Conservation (phyloP, 2,797 vertebrate genomes). For the Parambassis ranga region DNA sequence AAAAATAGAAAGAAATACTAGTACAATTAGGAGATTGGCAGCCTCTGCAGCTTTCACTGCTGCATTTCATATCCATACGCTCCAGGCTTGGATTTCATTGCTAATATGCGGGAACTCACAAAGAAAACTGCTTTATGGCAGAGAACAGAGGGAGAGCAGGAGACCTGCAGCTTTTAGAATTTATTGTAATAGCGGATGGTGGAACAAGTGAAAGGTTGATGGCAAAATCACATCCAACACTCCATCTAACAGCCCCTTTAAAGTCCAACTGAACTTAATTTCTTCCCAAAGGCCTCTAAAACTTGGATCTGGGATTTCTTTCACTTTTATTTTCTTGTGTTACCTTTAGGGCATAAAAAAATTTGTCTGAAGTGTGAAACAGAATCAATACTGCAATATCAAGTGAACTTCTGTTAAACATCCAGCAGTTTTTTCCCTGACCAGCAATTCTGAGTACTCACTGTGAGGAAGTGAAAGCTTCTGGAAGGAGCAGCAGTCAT, state of each 20-base stretch:
- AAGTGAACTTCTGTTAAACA: constrained; percentile 67
- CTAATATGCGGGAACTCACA: constrained; percentile 42
- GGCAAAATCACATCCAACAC: constrained; percentile 60
- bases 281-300: constrained; percentile 63
- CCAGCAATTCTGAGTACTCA: constrained; percentile 24
- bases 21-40: constrained; percentile 37
- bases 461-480: constrained; percentile 5
- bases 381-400: constrained; percentile 71
- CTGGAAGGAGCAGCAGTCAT: constrained; percentile 6
- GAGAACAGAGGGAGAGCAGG: constrained; percentile 33
- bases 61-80: constrained; percentile 21
- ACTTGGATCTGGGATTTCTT: constrained; percentile 57
- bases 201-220: constrained; percentile 68
- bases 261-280: constrained; percentile 61
- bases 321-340: constrained; percentile 66
- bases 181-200: constrained; percentile 63
- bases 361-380: constrained; percentile 56
- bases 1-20: background rate
- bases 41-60: constrained; percentile 6
- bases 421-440: constrained; percentile 56
- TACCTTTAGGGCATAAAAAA: constrained; percentile 64
- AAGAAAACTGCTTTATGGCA: constrained; percentile 50
- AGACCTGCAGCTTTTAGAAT: constrained; percentile 47
- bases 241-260: constrained; percentile 60
- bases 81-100: constrained; percentile 54